Conservation (phyloP, 2,113 vertebrate species). For the Corvus cornix region DNA sequence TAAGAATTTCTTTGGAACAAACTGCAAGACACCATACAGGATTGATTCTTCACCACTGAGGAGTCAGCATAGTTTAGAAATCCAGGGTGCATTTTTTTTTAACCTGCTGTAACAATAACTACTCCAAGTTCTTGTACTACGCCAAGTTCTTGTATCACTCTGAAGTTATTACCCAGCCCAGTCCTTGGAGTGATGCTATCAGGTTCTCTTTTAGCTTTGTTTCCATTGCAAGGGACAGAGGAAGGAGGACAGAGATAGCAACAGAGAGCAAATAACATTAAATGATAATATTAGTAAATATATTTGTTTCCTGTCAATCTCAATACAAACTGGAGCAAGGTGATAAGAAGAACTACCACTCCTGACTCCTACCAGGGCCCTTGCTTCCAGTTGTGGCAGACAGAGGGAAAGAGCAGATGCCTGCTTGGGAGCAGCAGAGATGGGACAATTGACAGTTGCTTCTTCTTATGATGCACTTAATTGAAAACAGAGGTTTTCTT, state of each 20-base stretch:
- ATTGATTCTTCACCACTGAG: neutral
- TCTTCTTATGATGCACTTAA: neutral
- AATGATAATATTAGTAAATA: slow-evolving; percentile 22
- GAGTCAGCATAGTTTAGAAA: neutral
- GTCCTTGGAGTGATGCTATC: neutral
- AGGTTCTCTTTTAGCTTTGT: neutral
- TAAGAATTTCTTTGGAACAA: neutral
- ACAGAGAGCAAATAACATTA: neutral
- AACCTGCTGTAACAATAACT: neutral
- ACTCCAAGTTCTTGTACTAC: neutral
- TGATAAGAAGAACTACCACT: neutral
- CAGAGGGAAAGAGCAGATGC: neutral
- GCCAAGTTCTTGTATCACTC: neutral
- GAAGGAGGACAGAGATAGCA: slow-evolving; percentile 21
- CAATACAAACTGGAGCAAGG: neutral
- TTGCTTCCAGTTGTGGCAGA: neutral
- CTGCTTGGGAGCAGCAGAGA: neutral
- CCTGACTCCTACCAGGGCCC: neutral
- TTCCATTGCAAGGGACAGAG: slow-evolving; percentile 9
- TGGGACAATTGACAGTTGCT: neutral
- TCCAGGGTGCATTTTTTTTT: neutral
- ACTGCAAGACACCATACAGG: neutral
- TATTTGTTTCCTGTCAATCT: slow-evolving; percentile 16
- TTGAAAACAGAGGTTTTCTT: neutral
- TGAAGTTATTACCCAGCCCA: neutral